Evolutionary conservation across 2,113 vertebrate species (phyloP).

Genomic region (Zootoca vivipara): DNA sequence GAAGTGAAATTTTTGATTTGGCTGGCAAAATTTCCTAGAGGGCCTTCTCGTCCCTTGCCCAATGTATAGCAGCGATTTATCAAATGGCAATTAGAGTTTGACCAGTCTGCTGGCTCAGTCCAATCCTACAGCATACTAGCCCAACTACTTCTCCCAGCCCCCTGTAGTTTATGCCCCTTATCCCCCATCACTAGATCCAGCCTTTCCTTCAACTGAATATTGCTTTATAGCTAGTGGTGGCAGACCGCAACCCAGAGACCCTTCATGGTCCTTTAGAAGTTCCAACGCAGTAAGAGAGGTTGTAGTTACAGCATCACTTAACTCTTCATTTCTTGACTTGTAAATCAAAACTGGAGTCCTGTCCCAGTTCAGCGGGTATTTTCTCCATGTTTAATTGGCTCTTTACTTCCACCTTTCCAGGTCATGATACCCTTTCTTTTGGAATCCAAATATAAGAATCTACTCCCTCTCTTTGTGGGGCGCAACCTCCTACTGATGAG

Average conservation of each 20-base stretch:
- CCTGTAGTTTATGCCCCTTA: not conserved
- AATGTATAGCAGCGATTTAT: not conserved
- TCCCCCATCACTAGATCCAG: not conserved
- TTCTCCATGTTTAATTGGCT: not conserved
- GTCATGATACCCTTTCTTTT: slow-evolving; percentile 78
- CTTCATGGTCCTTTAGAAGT: not conserved
- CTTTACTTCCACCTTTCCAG: slow-evolving; percentile 63
- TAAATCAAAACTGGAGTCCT: not conserved
- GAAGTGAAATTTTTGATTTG: not conserved
- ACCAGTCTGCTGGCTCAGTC: not conserved
- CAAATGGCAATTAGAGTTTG: not conserved
- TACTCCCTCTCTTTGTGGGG: slow-evolving; percentile 85
- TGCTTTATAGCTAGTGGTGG: not conserved
- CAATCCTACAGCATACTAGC: not conserved
- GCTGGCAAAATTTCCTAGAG: not conserved
- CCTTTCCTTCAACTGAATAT: not conserved
- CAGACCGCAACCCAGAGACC: not conserved
- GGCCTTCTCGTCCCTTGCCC: not conserved
- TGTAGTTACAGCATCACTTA: not conserved
- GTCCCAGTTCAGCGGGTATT: not conserved
- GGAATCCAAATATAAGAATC: slow-evolving; percentile 76
- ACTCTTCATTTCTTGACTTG: not conserved
- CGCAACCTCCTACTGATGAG: slow-evolving; percentile 87
- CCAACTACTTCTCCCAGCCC: not conserved
- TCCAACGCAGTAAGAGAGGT: not conserved